Conservation (phyloP, 2,113 vertebrate species). For the Peromyscus californicus region DNA sequence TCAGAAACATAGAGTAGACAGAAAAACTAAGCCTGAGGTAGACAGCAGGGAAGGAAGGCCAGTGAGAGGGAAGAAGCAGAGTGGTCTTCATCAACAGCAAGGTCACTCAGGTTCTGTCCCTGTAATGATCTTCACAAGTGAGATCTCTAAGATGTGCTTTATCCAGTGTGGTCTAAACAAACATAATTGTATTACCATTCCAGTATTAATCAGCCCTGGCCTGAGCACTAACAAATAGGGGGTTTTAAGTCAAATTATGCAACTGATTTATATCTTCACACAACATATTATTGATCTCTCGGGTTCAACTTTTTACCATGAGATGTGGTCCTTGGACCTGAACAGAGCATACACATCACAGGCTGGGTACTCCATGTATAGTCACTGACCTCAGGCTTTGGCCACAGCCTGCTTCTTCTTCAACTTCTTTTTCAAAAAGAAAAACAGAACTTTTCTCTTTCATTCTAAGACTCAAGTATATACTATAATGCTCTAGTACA, state of each 20-base stretch:
- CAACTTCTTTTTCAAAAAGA: neutral
- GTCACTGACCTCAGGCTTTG: neutral
- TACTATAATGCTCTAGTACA: neutral
- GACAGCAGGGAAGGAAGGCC: neutral
- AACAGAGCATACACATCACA: neutral
- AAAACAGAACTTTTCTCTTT: neutral
- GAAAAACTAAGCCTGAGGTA: constrained; percentile 1
- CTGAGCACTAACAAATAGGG: neutral
- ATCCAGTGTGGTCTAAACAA: neutral
- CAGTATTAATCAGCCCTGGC: neutral
- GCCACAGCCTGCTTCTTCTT: neutral
- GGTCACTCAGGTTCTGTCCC: neutral
- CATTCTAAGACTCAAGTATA: neutral
- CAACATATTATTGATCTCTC: neutral
- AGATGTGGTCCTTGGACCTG: neutral
- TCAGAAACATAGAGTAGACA: constrained; percentile 5
- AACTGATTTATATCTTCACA: neutral
- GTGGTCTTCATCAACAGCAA: neutral
- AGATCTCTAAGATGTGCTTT: neutral
- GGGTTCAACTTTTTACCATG: neutral
- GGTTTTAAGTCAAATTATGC: constrained; percentile 11
- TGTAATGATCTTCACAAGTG: neutral
- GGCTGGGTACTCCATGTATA: neutral
- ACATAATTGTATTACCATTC: neutral
- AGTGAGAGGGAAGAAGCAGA: neutral